Base-by-base conservation (phyloP, 2,888 invertebrate genomes). In the Aproaerema taeniolella region DNA sequence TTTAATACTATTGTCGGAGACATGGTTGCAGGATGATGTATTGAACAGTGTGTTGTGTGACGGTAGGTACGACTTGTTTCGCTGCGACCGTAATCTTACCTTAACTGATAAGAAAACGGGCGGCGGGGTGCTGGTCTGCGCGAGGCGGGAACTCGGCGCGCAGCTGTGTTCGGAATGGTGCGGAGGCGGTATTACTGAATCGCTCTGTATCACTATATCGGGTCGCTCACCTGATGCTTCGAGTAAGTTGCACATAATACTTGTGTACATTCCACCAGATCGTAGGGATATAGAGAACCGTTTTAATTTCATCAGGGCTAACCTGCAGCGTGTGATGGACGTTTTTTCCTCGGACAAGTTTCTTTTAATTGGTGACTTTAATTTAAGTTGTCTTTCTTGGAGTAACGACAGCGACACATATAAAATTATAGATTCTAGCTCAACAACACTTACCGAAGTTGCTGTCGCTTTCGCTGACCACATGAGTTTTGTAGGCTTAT, bases 1-100 rank as follows among this genome's bases (percentile, higher is more conserved):
- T n/a, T 5, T 31, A 10, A 10, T 31, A 15, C 9, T 14, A n/a
- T n/a, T 31, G 2, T n/a, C 15, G 8, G 31, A 37, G 12, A 37
- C 29, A 1, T 37, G 37, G 37, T 12, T 37, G 3, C 30, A 37
- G 17, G n/a, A 29, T 15, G 37, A 30, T n/a, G 17, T 37, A 6
- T 10, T 17, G 14, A 12, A 29, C 14, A 4, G 5, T 16, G 37
- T 29, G 11, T 11, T 37, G 11, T 37, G 37, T 26, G 37, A 37
- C 12, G n/a, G 4, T 10, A n/a, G 37, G n/a, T 37, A 37, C 12
- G 17, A 28, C 1, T 11, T 37, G 3, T 29, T 37, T 10, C 28
- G 37, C 16, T 15, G 10, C n/a, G 37, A 37, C 11, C 29, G 37
- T 4, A 11, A 37, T 17, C 8, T 29, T 7, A 5, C 2, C 2